These are phyloP conservation scores for Parthenolecanium corni DNA, from an alignment of 2,888 invertebrate genomes.

Conservation along the genomic window DNA sequence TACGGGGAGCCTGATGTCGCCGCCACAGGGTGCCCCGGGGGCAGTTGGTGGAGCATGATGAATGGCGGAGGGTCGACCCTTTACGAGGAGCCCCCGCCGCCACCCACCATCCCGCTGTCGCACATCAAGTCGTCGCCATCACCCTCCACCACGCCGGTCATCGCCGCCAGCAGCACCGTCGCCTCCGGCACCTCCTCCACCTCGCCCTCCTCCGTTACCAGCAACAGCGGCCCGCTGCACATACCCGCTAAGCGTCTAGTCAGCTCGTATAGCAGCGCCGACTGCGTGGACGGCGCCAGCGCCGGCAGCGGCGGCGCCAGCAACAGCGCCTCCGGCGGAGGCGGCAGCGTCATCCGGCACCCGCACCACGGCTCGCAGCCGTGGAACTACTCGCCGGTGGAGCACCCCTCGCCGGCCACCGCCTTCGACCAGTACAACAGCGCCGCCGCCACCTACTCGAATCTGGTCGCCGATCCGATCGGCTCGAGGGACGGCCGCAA, in stretches of 20 bases:
- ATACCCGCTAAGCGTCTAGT: slow-evolving; percentile 73
- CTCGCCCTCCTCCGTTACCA: slow-evolving; percentile 53
- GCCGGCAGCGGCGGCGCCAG: slow-evolving; percentile 55
- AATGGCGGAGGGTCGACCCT: slow-evolving; percentile 52
- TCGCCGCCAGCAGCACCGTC: slow-evolving; percentile 36
- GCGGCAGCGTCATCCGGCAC: slow-evolving; percentile 62
- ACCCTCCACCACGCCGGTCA: slow-evolving; percentile 55
- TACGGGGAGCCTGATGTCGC: slow-evolving; percentile 59
- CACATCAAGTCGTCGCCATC: slow-evolving; percentile 43
- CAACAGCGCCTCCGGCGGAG: slow-evolving; percentile 59
- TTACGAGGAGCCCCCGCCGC: slow-evolving; percentile 57
- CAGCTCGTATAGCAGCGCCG: slow-evolving; percentile 41
- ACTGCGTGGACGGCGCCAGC: slow-evolving; percentile 39
- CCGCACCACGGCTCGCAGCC: slow-evolving; percentile 51
- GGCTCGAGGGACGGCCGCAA: slow-evolving; percentile 51
- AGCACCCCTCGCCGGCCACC: slow-evolving; percentile 42
- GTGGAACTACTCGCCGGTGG: slow-evolving; percentile 56
- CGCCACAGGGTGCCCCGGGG: slow-evolving; percentile 55
- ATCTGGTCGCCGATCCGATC: slow-evolving; percentile 49
- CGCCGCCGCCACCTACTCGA: slow-evolving; percentile 57
- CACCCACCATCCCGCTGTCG: slow-evolving; percentile 46
- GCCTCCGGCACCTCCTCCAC: slow-evolving; percentile 43
- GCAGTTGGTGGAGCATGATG: slow-evolving; percentile 76
- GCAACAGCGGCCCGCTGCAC: slow-evolving; percentile 59
- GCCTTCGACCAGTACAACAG: slow-evolving; percentile 53